Conservation (phyloP, 2,888 invertebrate species). For the Meloe dianella region DNA sequence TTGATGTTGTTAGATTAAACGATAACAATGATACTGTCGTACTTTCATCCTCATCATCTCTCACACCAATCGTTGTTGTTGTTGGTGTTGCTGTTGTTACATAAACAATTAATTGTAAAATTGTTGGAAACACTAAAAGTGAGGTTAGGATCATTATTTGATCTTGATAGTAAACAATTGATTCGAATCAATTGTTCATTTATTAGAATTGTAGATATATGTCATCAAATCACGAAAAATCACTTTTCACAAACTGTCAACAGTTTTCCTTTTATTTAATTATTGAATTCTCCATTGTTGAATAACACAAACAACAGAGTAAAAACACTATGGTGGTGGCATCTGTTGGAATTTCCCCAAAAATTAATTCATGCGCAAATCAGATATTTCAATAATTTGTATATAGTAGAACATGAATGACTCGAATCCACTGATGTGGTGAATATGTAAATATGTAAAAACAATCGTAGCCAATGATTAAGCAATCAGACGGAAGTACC, state of each 20-base stretch:
- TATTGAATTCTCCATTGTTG: not conserved
- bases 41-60: not conserved
- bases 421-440: too few relatives aligned
- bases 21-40: not conserved
- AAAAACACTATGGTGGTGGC: not conserved
- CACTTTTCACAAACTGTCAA: not conserved
- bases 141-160: slow-evolving; percentile 9
- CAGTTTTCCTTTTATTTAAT: not conserved
- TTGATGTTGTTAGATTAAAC: not conserved
- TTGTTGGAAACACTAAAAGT: not conserved
- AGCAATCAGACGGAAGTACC: too few relatives aligned
- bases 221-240: not conserved
- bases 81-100: not conserved
- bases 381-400: too few relatives aligned
- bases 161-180: not conserved
- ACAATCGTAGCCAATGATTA: too few relatives aligned
- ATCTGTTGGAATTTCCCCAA: not conserved
- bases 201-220: not conserved
- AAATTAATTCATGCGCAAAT: not conserved
- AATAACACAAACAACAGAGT: not conserved
- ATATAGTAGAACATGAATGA: too few relatives aligned
- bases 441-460: too few relatives aligned
- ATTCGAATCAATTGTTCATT: not conserved
- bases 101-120: not conserved
- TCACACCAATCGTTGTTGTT: not conserved